These are phyloP conservation scores for Poeciliopsis infans DNA, from an alignment of 2,797 vertebrate species.

Conservation along the genomic window DNA sequence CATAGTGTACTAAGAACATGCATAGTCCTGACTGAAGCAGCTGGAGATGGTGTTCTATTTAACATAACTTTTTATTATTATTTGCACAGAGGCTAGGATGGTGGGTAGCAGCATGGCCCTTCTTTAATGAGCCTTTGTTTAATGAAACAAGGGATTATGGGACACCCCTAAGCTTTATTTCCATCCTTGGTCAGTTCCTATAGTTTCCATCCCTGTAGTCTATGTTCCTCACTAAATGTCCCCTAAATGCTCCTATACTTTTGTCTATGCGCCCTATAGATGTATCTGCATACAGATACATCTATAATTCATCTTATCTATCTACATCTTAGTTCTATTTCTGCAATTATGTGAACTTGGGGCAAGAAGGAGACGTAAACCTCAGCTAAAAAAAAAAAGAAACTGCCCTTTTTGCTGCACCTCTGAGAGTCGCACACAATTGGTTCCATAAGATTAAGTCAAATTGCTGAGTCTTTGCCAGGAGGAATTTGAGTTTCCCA, in stretches of 20 bases:
- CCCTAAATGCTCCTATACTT: constrained; percentile 13
- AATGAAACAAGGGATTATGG: constrained; percentile 29
- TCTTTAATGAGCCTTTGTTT: constrained; percentile 27
- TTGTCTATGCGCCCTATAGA: constrained; percentile 5
- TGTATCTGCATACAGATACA: neutral
- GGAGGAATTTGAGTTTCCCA: constrained; percentile 26
- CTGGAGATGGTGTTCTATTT: constrained; percentile 15
- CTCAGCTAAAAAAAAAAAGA: constrained; percentile 5
- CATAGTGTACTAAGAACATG: constrained; percentile 11
- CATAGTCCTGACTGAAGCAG: constrained; percentile 3
- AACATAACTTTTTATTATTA: constrained; percentile 10
- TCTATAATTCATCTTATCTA: too few relatives aligned
- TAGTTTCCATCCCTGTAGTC: neutral
- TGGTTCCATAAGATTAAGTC: constrained; percentile 40
- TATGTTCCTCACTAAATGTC: constrained; percentile 8
- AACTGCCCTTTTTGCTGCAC: constrained; percentile 16
- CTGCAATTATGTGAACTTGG: constrained; percentile 21
- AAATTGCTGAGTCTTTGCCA: constrained; percentile 45
- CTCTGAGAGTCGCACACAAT: constrained; percentile 23
- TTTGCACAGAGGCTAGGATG: constrained; percentile 10
- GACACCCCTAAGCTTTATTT: constrained; percentile 24
- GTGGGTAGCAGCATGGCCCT: neutral
- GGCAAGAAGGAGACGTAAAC: constrained; percentile 18
- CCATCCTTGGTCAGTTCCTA: constrained; percentile 25
- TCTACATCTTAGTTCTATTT: constrained; percentile 5